Conservation (phyloP, 30 jellyfish, hydroid and myxozoan species). For the Chrysaora quinquecirrha region DNA sequence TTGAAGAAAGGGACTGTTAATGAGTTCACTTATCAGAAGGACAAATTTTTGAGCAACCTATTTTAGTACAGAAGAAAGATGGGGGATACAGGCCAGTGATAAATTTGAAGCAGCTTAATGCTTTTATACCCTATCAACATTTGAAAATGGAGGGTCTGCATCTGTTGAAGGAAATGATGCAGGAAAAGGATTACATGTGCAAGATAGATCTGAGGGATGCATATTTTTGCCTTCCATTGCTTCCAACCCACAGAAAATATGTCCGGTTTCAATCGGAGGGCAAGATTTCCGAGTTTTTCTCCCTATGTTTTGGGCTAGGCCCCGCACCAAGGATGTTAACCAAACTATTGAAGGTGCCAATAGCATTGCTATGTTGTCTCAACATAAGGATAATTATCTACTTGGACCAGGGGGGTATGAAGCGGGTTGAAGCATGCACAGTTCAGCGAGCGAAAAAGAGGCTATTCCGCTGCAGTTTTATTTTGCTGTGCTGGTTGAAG, state of each 20-base stretch:
- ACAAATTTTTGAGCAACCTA: neutral
- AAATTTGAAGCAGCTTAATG: conserved; percentile 9
- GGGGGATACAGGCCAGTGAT: conserved; percentile 14
- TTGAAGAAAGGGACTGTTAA: neutral
- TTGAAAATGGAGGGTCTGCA: conserved; percentile 29
- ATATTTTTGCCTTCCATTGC: conserved; percentile 30
- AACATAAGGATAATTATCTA: neutral
- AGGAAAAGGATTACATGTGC: conserved; percentile 43
- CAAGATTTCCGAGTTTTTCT: conserved; percentile 6
- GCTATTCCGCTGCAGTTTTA: no score
- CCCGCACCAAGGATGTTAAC: conserved; percentile 50
- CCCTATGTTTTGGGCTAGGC: conserved; percentile 49
- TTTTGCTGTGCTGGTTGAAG: no score
- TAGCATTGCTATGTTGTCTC: neutral
- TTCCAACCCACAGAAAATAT: conserved; percentile 2
- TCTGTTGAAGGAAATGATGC: conserved; percentile 18
- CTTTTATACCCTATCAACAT: conserved; percentile 13
- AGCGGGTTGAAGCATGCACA: no score
- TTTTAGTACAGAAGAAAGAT: neutral
- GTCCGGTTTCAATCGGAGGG: conserved; percentile 36
- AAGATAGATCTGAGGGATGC: conserved; percentile 25
- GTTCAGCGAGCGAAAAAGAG: no score
- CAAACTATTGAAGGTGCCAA: neutral
- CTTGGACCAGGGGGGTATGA: no score
- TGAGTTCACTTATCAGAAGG: neutral